Evolutionary conservation across 37 sponge, comb jelly and placozoan species (phyloP), one percentile per base, ranked within the genome.

Genomic region (Crambe crambe): DNA sequence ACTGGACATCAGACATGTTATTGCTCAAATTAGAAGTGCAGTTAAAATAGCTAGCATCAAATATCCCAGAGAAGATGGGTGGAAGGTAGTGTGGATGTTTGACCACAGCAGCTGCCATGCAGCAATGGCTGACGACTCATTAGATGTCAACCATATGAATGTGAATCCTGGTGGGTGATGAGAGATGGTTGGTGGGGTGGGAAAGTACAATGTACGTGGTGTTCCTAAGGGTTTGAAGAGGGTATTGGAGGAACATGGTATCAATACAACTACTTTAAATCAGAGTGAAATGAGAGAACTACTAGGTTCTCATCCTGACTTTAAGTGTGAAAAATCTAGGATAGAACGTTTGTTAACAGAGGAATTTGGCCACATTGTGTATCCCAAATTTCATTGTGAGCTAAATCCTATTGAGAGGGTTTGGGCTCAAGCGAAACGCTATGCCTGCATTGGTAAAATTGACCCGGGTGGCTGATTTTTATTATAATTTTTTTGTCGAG

Each of bases 1-100:
- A 43, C 76, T 1, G 77, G 58, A 58, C 75, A 66, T 64, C 29
- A 73, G 57, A 23, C 15, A 8, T 59, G 76, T 26, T 20, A 77
- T 26, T 31, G 70, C 35, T 43, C 29, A 34, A 77, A 77, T 3
- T 17, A 58, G 17, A 68, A 58, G n/a, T 77, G 76, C 25, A 68
- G 70, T 12, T 72, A 85, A 34, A 26, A 29, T n/a, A n/a, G n/a
- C n/a, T n/a, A n/a, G n/a, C n/a, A n/a, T n/a, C 34, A 77, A 85
- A 63, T 85, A 85, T 39, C 85, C 85, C 23, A 85, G 65, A 69
- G 47, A 63, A 59, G 73, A 71, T 17, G 85, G 85, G 0, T 85
- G 68, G 76, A 77, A 23, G 64, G 15, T 68, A 17, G 37, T 59
- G 23, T 12, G 68, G 70, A n/a, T n/a, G n/a, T n/a, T n/a, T n/a